Evolutionary conservation across 2,888 invertebrate genomes (phyloP).

Genomic region (Drosophila nigritarsus): DNA sequence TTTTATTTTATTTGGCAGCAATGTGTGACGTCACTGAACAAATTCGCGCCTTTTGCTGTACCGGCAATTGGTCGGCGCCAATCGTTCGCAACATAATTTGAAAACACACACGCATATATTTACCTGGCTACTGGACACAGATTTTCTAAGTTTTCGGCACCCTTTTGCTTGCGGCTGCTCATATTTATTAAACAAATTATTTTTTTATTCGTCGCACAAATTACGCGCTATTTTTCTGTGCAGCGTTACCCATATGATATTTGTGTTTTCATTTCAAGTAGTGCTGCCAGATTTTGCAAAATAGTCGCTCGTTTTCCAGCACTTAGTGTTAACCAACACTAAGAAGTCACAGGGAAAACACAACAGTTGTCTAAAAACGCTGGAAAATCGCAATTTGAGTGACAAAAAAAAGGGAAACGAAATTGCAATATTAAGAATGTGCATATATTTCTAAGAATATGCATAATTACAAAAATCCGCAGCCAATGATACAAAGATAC

Average conservation of each 20-base stretch:
- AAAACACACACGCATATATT: constrained; percentile 24
- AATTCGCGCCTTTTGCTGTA: constrained; percentile 62
- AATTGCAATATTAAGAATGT: neutral
- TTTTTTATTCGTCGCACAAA: constrained; percentile 57
- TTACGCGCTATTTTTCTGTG: constrained; percentile 66
- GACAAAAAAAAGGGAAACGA: neutral
- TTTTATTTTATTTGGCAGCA: constrained; percentile 37
- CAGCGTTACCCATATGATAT: constrained; percentile 39
- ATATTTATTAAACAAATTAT: constrained; percentile 67
- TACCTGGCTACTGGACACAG: constrained; percentile 83
- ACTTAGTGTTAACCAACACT: constrained; percentile 36
- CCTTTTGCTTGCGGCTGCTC: constrained; percentile 78
- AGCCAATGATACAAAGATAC: constrained; percentile 35
- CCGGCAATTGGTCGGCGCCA: constrained; percentile 5
- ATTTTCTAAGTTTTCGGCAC: constrained; percentile 83
- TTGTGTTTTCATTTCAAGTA: neutral
- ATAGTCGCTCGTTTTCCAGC: constrained; percentile 1
- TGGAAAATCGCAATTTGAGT: constrained; percentile 30
- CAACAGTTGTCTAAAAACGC: constrained; percentile 32
- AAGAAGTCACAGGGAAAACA: constrained; percentile 40
- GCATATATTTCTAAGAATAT: constrained; percentile 16
- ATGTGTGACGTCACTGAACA: constrained; percentile 55
- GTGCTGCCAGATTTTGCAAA: constrained; percentile 33
- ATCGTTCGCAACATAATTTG: neutral
- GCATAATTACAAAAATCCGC: constrained; percentile 5